Conservation (phyloP, 2,888 invertebrate species). For the Darwinula stevensoni region DNA sequence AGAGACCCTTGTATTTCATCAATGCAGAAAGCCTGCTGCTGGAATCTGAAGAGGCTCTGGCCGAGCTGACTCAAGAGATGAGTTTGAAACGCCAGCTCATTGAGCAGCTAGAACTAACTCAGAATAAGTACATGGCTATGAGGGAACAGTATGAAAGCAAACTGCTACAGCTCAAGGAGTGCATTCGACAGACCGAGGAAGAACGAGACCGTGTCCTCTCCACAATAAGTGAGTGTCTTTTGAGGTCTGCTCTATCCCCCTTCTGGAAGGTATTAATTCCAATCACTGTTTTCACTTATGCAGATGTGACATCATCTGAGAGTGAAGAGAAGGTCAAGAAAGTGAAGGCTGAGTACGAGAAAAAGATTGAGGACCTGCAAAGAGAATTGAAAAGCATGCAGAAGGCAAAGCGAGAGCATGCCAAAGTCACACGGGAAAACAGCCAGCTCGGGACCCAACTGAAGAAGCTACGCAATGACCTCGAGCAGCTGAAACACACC, state of each 20-base stretch:
- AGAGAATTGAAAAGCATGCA: constrained; percentile 55
- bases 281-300: too few relatives aligned
- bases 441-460: constrained; percentile 35
- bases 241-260: too few relatives aligned
- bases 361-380: constrained; percentile 49
- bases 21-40: too few relatives aligned
- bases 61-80: constrained; percentile 69
- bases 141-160: constrained; percentile 77
- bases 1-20: too few relatives aligned
- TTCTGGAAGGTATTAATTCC: too few relatives aligned
- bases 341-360: constrained; percentile 64
- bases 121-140: constrained; percentile 52
- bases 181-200: constrained; percentile 58
- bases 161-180: constrained; percentile 43
- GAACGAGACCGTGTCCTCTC: constrained; percentile 61
- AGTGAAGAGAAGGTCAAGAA: constrained; percentile 29
- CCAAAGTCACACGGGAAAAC: too few relatives aligned
- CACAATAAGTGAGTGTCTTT: constrained; percentile 15
- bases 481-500: constrained; percentile 34
- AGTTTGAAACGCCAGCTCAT: constrained; percentile 79
- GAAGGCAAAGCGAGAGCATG: constrained; percentile 65
- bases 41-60: too few relatives aligned
- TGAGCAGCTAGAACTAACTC: constrained; percentile 67
- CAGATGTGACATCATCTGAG: not conserved
- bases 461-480: constrained; percentile 42